Percentiles rank a stretch among this genome's conserved stretches.
Conservation (phyloP, 2,797 vertebrate genomes). For the Haliaeetus albicilla region DNA sequence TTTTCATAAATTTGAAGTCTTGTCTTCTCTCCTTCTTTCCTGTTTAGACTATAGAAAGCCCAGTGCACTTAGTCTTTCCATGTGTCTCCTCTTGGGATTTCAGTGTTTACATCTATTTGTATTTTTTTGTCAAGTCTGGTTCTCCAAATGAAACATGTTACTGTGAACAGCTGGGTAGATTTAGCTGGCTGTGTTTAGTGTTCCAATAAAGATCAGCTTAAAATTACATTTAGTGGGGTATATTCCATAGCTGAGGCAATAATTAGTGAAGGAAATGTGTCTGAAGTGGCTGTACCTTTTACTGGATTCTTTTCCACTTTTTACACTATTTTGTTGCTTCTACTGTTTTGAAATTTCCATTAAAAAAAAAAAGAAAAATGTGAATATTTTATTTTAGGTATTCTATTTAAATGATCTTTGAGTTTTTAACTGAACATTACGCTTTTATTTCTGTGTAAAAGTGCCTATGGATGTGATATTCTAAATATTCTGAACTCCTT, state of each 20-base stretch:
- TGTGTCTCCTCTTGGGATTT: background rate
- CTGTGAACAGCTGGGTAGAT: background rate
- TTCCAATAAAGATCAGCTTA: background rate
- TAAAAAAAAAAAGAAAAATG: background rate
- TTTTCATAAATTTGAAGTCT: background rate
- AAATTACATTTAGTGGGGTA: background rate
- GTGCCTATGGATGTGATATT: background rate
- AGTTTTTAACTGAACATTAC: background rate
- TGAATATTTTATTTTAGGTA: background rate
- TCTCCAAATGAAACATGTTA: background rate
- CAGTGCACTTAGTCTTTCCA: background rate
- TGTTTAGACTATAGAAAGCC: background rate
- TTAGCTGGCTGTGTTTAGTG: background rate
- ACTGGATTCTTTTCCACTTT: background rate
- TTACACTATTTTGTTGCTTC: background rate
- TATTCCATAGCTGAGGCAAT: background rate
- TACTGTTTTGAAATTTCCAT: background rate
- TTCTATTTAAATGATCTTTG: background rate
- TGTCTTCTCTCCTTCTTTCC: background rate
- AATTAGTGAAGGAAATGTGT: background rate
- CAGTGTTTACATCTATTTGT: background rate
- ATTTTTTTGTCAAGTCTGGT: background rate
- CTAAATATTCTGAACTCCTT: background rate
- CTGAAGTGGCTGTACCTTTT: background rate
- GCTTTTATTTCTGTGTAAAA: background rate